Evolutionary conservation across 2,888 invertebrate genomes (phyloP).

Genomic region (Clusia tigrina): DNA sequence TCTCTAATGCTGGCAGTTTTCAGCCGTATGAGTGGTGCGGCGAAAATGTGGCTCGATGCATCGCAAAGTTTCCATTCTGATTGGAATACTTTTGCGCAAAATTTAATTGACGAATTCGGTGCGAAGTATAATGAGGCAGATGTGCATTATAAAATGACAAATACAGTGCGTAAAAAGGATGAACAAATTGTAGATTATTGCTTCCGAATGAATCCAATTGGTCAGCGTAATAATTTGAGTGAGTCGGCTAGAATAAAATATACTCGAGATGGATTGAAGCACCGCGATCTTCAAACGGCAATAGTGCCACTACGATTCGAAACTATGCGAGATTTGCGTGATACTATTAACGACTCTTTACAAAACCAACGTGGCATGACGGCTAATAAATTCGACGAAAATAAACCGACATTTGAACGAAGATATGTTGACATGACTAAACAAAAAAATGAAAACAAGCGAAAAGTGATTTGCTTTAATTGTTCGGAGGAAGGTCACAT

Average conservation of each 20-base stretch:
- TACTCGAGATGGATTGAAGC: conserved; percentile 22
- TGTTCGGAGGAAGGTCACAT: conserved; percentile 24
- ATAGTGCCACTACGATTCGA: conserved; percentile 18
- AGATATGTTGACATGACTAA: too few relatives aligned
- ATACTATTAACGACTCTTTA: conserved; percentile 23
- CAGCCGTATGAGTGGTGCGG: conserved; percentile 20
- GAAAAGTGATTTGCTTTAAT: conserved; percentile 20
- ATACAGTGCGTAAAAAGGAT: not conserved
- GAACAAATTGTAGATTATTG: conserved; percentile 27
- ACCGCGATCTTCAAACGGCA: conserved; percentile 23
- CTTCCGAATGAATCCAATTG: conserved; percentile 28
- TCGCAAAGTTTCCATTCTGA: conserved; percentile 1
- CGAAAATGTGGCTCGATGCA: conserved; percentile 23
- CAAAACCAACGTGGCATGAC: not conserved
- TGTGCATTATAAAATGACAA: conserved; percentile 24
- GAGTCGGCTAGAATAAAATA: conserved; percentile 30
- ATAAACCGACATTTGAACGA: too few relatives aligned
- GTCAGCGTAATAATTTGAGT: conserved; percentile 21
- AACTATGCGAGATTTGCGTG: conserved; percentile 27
- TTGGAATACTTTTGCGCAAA: conserved; percentile 15
- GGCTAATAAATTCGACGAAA: too few relatives aligned
- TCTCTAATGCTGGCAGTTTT: conserved; percentile 27
- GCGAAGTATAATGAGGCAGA: conserved; percentile 22
- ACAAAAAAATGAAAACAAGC: too few relatives aligned
- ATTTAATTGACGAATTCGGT: conserved; percentile 23